A percentile compares a stretch with the other conserved stretches of the same genome.
Conservation (phyloP, 1,140 invertebrate species). For the Metopolophium dirhodum region DNA sequence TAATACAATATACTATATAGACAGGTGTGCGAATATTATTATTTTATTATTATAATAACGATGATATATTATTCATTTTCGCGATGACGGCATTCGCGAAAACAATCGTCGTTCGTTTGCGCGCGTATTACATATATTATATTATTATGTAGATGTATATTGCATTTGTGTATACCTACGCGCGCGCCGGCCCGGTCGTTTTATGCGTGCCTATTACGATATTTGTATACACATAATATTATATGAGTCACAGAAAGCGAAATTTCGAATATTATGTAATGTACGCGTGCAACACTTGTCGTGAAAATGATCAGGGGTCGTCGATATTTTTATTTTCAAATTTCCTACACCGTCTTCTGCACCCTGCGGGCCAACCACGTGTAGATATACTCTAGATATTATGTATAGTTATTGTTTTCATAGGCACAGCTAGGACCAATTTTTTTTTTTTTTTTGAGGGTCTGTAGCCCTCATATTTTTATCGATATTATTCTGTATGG, state of each 20-base stretch:
- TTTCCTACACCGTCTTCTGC: too few species aligned
- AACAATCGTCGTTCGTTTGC: slow-evolving; percentile 2
- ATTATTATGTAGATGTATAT: not conserved
- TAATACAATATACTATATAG: not conserved
- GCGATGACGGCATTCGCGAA: slow-evolving; percentile 1
- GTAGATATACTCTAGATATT: too few species aligned
- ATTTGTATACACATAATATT: not conserved
- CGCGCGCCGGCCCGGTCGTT: not conserved
- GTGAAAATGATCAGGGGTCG: not conserved
- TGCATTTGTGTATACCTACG: not conserved
- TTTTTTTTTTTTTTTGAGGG: too few species aligned
- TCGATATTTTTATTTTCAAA: not conserved
- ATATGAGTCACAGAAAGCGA: slow-evolving; percentile 37
- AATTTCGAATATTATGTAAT: slow-evolving; percentile 15
- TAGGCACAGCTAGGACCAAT: too few species aligned
- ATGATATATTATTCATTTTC: not conserved
- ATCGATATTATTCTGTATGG: too few species aligned
- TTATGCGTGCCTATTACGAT: not conserved
- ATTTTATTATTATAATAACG: not conserved
- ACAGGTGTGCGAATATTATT: not conserved
- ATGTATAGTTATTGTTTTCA: too few species aligned
- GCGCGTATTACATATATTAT: not conserved
- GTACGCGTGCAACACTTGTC: not conserved
- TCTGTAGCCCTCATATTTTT: too few species aligned
- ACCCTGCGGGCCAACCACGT: too few species aligned